Evolutionary conservation across 2,113 vertebrate species (phyloP).

Genomic region (Piliocolobus tephrosceles): DNA sequence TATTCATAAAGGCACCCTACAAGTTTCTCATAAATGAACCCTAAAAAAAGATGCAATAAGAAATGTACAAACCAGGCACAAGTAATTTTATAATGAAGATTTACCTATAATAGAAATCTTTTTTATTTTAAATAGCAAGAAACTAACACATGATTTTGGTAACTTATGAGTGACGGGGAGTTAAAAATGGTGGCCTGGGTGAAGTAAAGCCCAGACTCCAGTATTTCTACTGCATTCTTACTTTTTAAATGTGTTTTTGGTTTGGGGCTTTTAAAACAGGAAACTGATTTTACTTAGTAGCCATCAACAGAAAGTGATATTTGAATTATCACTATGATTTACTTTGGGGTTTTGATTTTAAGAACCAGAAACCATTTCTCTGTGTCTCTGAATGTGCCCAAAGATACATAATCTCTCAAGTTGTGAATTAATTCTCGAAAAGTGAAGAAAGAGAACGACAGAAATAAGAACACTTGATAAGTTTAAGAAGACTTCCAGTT

Average conservation of each 20-base stretch:
- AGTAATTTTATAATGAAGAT: neutral
- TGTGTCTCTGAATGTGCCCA: neutral
- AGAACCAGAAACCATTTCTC: neutral
- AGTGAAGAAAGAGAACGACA: neutral
- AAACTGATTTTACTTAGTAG: neutral
- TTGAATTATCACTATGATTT: neutral
- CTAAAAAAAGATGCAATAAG: neutral
- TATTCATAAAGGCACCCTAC: no score
- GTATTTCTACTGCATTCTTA: neutral
- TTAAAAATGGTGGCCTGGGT: neutral
- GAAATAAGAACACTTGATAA: neutral
- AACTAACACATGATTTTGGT: neutral
- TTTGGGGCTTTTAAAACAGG: neutral
- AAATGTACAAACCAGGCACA: neutral
- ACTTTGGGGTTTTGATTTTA: neutral
- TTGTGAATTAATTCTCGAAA: neutral
- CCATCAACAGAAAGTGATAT: neutral
- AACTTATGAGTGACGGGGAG: neutral
- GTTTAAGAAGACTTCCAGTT: neutral
- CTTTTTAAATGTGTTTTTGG: neutral
- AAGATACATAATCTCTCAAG: neutral
- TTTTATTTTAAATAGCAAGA: neutral
- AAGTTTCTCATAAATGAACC: no score
- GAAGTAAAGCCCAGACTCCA: neutral
- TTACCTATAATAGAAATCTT: neutral